These are phyloP conservation scores for Archips crataeganus DNA, from an alignment of 2,888 invertebrate species.

Conservation along the genomic window DNA sequence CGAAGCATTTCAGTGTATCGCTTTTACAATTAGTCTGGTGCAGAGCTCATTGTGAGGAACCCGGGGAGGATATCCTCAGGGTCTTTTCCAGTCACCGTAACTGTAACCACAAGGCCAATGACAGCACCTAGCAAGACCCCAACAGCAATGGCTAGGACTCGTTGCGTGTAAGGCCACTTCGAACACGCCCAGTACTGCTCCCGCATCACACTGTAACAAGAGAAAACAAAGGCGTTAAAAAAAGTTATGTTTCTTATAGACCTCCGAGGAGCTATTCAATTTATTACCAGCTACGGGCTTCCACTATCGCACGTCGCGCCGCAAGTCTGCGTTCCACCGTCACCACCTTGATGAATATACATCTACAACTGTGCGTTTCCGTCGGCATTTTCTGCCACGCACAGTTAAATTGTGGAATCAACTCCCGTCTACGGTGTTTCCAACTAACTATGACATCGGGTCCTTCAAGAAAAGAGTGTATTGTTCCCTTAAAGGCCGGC, in stretches of 20 bases:
- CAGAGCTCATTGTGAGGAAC: slow-evolving; percentile 54
- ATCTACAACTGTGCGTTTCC: too few species aligned
- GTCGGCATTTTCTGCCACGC: too few species aligned
- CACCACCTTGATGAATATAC: too few species aligned
- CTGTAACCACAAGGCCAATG: slow-evolving; percentile 65
- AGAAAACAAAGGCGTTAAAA: not conserved
- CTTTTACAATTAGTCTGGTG: slow-evolving; percentile 50
- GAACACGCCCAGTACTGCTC: slow-evolving; percentile 81
- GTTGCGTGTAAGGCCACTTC: slow-evolving; percentile 70
- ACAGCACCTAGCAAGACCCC: slow-evolving; percentile 71
- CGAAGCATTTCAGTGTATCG: not conserved
- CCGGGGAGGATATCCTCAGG: slow-evolving; percentile 53
- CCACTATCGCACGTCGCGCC: too few species aligned
- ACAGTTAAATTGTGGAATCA: too few species aligned
- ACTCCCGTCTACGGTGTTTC: too few species aligned
- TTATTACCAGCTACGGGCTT: too few species aligned
- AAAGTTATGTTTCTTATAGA: not conserved
- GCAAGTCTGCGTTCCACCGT: too few species aligned
- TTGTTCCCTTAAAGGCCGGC: too few species aligned
- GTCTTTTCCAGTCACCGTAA: slow-evolving; percentile 51
- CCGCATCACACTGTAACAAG: slow-evolving; percentile 68
- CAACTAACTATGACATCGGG: too few species aligned
- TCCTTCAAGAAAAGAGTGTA: too few species aligned
- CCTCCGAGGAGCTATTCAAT: too few species aligned
- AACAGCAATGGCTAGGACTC: slow-evolving; percentile 65